These are phyloP conservation scores for Thalassarche chlororhynchos DNA, from an alignment of 2,113 vertebrate genomes.

Conservation along the genomic window DNA sequence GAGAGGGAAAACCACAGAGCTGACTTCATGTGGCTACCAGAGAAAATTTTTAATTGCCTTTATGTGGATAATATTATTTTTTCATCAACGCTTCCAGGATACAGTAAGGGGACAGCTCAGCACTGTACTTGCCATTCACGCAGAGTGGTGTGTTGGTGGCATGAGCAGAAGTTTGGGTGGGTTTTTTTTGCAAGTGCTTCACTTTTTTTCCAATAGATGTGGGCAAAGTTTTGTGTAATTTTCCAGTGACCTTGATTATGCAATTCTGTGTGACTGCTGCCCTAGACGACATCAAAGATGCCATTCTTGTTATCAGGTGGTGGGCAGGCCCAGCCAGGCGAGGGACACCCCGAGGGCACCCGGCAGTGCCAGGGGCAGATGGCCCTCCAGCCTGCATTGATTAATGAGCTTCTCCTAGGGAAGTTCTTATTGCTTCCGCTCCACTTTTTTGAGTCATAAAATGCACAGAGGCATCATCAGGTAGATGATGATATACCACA, in stretches of 20 bases:
- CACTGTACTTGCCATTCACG: not conserved
- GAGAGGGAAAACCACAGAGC: not conserved
- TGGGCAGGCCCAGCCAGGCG: not conserved
- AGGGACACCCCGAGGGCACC: not conserved
- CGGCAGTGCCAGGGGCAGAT: not conserved
- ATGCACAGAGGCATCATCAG: not conserved
- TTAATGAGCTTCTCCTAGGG: not conserved
- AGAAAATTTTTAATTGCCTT: not conserved
- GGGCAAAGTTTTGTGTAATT: slow-evolving; percentile 72
- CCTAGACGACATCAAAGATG: slow-evolving; percentile 48
- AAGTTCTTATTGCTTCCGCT: not conserved
- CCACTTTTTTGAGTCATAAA: not conserved
- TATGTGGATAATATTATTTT: not conserved
- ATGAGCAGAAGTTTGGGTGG: not conserved
- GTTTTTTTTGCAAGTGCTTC: not conserved
- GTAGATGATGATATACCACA: not conserved
- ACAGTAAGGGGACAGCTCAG: not conserved
- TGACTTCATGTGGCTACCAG: not conserved
- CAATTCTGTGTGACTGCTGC: slow-evolving; percentile 49
- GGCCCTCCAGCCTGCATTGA: not conserved
- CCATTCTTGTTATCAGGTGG: not conserved
- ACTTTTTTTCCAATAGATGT: not conserved
- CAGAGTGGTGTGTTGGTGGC: not conserved
- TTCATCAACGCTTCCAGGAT: not conserved
- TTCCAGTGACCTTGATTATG: slow-evolving; percentile 69